Conservation (phyloP, 2,113 vertebrate species). For the Anseranas semipalmata region DNA sequence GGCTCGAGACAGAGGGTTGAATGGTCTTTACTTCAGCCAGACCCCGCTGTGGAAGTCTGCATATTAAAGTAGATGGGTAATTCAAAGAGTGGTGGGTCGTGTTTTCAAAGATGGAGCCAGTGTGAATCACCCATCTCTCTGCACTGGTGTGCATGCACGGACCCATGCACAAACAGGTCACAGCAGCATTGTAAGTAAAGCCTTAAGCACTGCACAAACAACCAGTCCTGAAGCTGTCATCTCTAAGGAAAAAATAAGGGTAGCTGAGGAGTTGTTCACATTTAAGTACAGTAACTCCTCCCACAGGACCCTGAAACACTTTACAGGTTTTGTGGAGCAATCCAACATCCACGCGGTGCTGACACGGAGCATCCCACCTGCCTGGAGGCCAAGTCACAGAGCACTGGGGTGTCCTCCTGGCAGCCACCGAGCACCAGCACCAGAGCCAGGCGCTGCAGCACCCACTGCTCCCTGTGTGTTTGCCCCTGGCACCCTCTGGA, state of each 20-base stretch:
- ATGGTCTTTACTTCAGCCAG: background rate
- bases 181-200: rapidly evolving
- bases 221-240: rapidly evolving
- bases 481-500: too few species aligned
- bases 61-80: background rate
- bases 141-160: rapidly evolving
- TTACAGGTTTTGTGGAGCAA: background rate
- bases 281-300: background rate
- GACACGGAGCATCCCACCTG: rapidly evolving
- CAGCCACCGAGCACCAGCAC: rapidly evolving
- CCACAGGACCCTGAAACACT: background rate
- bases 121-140: background rate
- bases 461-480: background rate
- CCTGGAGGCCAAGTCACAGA: background rate
- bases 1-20: rapidly evolving
- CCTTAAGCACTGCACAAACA: background rate
- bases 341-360: rapidly evolving
- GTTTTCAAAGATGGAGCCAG: background rate
- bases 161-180: background rate
- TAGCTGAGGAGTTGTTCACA: background rate
- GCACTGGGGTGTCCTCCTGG: rapidly evolving
- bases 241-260: background rate
- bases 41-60: rapidly evolving
- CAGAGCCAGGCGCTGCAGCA: rapidly evolving
- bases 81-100: rapidly evolving